phyloP scores from a whole-genome alignment of 2,888 invertebrate species.

The Papilio gigon region DNA sequence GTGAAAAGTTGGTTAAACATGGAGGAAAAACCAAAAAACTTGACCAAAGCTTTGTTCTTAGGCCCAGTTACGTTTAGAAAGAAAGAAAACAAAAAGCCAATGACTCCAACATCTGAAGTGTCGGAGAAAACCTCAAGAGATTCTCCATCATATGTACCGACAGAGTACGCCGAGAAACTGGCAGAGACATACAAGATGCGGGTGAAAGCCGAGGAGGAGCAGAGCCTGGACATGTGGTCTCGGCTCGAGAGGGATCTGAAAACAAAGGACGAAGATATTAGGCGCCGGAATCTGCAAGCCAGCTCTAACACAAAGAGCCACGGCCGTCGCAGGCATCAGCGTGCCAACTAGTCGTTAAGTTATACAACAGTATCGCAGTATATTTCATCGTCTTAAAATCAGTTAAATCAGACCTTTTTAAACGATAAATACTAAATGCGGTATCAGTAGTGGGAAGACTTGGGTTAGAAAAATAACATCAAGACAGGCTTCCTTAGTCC shows the following conservation, averaged over 20 bases:
- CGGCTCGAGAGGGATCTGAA: constrained; percentile 44
- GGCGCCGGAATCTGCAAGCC: background rate
- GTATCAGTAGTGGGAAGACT: constrained; percentile 14
- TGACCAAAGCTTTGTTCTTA: constrained; percentile 37
- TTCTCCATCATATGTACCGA: constrained; percentile 41
- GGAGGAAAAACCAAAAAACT: constrained; percentile 28
- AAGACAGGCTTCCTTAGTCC: background rate
- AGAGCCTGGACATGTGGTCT: constrained; percentile 40
- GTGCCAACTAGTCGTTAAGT: background rate
- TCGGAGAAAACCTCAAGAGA: constrained; percentile 22
- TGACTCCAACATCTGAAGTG: constrained; percentile 28
- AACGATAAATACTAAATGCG: background rate
- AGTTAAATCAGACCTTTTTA: background rate
- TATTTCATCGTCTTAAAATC: background rate
- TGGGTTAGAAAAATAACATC: background rate
- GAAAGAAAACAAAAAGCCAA: constrained; percentile 41
- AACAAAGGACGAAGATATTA: constrained; percentile 44
- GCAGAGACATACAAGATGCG: constrained; percentile 43
- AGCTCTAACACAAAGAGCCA: background rate
- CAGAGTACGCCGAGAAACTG: constrained; percentile 45
- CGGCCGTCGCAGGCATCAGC: background rate
- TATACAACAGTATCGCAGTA: background rate
- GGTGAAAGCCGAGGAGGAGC: constrained; percentile 30
- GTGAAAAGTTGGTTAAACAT: constrained; percentile 49
- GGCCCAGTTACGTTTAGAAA: constrained; percentile 49